phyloP scores from a whole-genome alignment of 1,140 invertebrate species.

The Eueides isabella region DNA sequence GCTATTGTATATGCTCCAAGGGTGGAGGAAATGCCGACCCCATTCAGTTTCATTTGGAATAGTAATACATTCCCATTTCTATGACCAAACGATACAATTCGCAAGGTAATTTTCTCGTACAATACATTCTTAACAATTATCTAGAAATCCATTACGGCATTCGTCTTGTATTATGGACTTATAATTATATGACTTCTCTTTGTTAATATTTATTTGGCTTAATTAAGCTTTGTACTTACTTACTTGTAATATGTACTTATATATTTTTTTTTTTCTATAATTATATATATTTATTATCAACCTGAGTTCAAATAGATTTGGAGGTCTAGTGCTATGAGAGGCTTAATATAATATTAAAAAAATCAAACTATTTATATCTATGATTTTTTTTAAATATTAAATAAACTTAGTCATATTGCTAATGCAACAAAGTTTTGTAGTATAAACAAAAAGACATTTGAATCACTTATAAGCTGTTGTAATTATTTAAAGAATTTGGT shows the following conservation, averaged over 20 bases:
- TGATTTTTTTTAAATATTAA: too few species aligned
- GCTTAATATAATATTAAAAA: too few species aligned
- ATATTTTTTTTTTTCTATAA: too few species aligned
- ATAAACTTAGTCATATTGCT: too few species aligned
- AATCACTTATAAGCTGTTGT: too few species aligned
- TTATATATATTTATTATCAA: neutral
- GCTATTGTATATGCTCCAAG: constrained; percentile 25
- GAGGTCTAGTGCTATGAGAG: too few species aligned
- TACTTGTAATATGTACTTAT: too few species aligned
- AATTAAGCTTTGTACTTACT: neutral
- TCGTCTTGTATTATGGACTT: neutral
- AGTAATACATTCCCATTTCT: constrained; percentile 28
- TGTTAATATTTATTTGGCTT: neutral
- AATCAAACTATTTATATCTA: too few species aligned
- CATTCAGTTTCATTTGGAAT: constrained; percentile 23
- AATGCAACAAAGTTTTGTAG: too few species aligned
- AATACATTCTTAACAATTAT: constrained; percentile 10
- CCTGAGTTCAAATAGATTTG: too few species aligned
- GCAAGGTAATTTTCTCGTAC: constrained; percentile 10
- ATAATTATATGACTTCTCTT: neutral
- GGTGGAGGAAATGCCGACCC: neutral
- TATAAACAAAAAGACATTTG: too few species aligned
- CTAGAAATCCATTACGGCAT: neutral
- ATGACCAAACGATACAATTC: constrained; percentile 16
- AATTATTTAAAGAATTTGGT: too few species aligned